Evolutionary conservation across 2,113 vertebrate genomes (phyloP).

Genomic region (Cyprinodon brontotheroides): DNA sequence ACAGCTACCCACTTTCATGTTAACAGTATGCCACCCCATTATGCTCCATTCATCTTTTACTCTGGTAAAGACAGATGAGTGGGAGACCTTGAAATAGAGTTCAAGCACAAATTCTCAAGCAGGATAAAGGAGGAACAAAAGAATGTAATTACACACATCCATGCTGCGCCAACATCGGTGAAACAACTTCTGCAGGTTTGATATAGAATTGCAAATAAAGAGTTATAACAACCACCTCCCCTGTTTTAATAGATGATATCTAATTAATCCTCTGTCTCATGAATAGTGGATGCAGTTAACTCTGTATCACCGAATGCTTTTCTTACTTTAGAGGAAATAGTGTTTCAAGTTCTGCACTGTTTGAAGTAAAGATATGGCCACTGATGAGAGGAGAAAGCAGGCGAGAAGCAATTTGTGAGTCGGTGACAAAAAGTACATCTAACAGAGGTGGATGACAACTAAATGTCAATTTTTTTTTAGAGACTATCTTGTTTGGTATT

Average conservation of each 20-base stretch:
- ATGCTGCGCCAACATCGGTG: background rate
- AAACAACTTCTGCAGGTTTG: slow-evolving; percentile 1
- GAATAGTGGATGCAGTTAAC: background rate
- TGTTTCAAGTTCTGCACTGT: slow-evolving; percentile 18
- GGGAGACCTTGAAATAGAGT: background rate
- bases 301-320: background rate
- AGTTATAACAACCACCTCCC: background rate
- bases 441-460: slow-evolving; percentile 21
- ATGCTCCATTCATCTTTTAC: background rate
- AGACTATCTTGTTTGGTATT: slow-evolving; percentile 21
- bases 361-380: slow-evolving; percentile 30
- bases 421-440: slow-evolving; percentile 41
- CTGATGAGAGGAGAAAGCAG: slow-evolving; percentile 23
- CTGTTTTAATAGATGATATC: background rate
- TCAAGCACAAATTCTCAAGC: background rate
- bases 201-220: slow-evolving; percentile 2
- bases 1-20: background rate
- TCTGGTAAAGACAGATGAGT: background rate
- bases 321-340: background rate
- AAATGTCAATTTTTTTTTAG: slow-evolving; percentile 43
- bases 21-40: background rate
- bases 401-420: slow-evolving; percentile 44
- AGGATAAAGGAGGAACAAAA: background rate
- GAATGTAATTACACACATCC: background rate
- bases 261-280: slow-evolving; percentile 9